These are phyloP conservation scores for Xenopus borealis DNA, from an alignment of 2,113 vertebrate species.

Conservation along the genomic window DNA sequence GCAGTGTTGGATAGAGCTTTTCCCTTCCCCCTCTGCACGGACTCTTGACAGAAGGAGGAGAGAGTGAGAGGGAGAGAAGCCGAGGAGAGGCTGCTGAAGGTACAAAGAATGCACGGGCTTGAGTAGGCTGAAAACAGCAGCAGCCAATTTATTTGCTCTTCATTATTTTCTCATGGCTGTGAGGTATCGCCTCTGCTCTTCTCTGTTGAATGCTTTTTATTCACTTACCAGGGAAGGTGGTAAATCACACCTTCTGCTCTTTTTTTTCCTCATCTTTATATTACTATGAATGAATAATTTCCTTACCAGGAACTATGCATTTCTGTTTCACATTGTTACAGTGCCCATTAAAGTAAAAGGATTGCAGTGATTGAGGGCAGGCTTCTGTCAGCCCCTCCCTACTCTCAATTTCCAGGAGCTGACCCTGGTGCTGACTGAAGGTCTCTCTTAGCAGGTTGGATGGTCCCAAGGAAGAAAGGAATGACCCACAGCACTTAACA, in stretches of 20 bases:
- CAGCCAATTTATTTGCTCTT: conserved; percentile 5
- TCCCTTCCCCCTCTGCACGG: conserved; percentile 39
- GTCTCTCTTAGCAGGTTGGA: conserved; percentile 13
- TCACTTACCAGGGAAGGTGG: not conserved
- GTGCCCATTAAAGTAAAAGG: conserved; percentile 22
- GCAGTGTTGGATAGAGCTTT: conserved; percentile 31
- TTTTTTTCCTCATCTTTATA: not conserved
- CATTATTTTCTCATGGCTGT: conserved; percentile 7
- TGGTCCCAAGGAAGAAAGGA: conserved; percentile 30
- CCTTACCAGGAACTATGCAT: not conserved
- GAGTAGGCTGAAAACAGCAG: conserved; percentile 13
- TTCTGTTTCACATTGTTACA: not conserved
- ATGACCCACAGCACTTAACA: conserved; percentile 19
- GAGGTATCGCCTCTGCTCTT: conserved; percentile 1
- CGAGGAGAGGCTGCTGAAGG: conserved; percentile 23
- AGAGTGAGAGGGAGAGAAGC: conserved; percentile 18
- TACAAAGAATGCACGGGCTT: not conserved
- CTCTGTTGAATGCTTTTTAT: not conserved
- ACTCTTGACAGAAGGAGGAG: conserved; percentile 44
- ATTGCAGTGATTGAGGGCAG: conserved; percentile 24
- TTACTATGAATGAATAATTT: not conserved
- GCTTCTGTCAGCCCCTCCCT: conserved; percentile 19
- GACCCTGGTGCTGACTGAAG: conserved; percentile 41
- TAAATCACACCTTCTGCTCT: not conserved
- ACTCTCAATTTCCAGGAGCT: conserved; percentile 20